Conservation (phyloP, 2,888 invertebrate genomes). For the Sylvicola cinctus region DNA sequence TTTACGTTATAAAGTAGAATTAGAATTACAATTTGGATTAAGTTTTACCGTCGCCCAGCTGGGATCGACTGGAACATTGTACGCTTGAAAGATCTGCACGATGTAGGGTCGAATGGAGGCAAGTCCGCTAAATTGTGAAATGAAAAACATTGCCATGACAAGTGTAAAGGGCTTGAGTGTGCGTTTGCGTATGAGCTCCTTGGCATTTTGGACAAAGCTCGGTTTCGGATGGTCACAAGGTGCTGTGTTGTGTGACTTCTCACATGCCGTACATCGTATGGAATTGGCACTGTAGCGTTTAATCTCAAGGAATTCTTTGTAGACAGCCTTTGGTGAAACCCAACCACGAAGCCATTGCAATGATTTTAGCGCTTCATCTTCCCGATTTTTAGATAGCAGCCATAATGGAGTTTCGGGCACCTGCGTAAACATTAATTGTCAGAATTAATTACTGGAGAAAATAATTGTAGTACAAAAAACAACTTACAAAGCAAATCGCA, state of each 20-base stretch:
- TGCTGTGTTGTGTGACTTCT: constrained; percentile 7
- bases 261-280: constrained; percentile 9
- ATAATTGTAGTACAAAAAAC: background rate
- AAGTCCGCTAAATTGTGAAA: constrained; percentile 30
- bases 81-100: constrained; percentile 29
- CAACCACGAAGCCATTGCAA: constrained; percentile 32
- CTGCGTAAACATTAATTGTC: constrained; percentile 15
- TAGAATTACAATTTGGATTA: constrained; percentile 11
- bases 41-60: constrained; percentile 28
- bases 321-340: constrained; percentile 10
- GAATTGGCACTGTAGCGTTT: constrained; percentile 9
- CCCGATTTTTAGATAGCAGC: constrained; percentile 33
- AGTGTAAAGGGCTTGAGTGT: constrained; percentile 30
- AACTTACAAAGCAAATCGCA: constrained; percentile 30
- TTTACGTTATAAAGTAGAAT: constrained; percentile 20
- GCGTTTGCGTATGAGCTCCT: constrained; percentile 28
- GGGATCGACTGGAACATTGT: constrained; percentile 17
- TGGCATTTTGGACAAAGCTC: constrained; percentile 11
- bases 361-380: constrained; percentile 30
- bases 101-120: constrained; percentile 31
- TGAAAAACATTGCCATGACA: constrained; percentile 32
- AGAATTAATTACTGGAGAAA: background rate
- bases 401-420: constrained; percentile 38
- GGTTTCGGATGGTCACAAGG: constrained; percentile 16
- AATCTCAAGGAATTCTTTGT: constrained; percentile 10